Conservation (phyloP, 2,113 vertebrate genomes). For the Picathartes gymnocephalus region DNA sequence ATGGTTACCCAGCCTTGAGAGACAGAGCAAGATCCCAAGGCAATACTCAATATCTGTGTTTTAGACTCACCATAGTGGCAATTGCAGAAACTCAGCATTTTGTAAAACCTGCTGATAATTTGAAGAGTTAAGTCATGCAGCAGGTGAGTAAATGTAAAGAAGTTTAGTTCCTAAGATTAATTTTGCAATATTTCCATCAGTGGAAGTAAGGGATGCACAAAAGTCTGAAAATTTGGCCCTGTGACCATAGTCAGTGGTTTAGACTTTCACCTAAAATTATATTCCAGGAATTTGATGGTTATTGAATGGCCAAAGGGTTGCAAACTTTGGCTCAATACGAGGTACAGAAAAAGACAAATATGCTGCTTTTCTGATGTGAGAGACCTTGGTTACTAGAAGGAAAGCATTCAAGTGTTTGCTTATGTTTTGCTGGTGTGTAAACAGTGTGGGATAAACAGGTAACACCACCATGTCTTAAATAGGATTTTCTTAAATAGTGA, state of each 20-base stretch:
- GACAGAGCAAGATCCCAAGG: background rate
- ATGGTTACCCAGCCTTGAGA: background rate
- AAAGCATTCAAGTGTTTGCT: constrained; percentile 26
- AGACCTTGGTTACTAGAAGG: constrained; percentile 72
- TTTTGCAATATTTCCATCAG: background rate
- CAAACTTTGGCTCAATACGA: background rate
- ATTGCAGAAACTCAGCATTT: background rate
- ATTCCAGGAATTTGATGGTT: background rate
- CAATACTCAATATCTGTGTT: background rate
- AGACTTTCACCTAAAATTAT: background rate
- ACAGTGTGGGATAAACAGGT: constrained; percentile 13
- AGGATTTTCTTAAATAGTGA: background rate
- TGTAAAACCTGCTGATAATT: background rate
- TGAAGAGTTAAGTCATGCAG: background rate
- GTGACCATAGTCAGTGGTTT: background rate
- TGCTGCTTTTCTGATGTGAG: background rate
- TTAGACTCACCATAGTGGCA: background rate
- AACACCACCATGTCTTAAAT: background rate
- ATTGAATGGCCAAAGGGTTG: background rate
- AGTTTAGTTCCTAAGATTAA: background rate
- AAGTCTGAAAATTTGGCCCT: background rate
- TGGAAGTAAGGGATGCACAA: background rate
- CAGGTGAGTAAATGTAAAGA: background rate
- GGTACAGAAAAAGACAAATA: background rate
- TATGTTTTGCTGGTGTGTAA: constrained; percentile 11